These are phyloP conservation scores for Neodiprion lecontei DNA, from an alignment of 1,140 invertebrate species.

Conservation along the genomic window DNA sequence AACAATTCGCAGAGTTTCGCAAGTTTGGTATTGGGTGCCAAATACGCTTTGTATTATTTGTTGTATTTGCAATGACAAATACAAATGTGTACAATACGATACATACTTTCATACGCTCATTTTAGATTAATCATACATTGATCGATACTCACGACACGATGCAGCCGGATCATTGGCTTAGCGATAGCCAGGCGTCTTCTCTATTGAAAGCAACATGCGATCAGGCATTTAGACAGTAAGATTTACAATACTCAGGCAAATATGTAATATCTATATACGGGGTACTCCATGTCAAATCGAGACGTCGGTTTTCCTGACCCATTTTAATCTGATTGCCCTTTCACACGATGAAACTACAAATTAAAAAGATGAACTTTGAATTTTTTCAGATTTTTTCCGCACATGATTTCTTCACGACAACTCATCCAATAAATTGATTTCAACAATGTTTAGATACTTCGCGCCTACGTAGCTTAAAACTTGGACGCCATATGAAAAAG, in stretches of 20 bases:
- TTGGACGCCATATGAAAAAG: too few relatives aligned
- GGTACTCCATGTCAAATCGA: background rate
- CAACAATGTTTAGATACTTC: conserved; percentile 23
- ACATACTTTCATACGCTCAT: background rate
- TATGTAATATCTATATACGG: background rate
- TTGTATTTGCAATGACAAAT: too few relatives aligned
- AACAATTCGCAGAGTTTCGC: background rate
- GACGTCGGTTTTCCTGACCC: too few relatives aligned
- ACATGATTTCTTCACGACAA: too few relatives aligned
- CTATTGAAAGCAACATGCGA: conserved; percentile 43
- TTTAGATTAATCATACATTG: conserved; percentile 48
- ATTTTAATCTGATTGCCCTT: too few relatives aligned
- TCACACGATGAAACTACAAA: too few relatives aligned
- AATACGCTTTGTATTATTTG: too few relatives aligned
- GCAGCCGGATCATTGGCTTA: conserved; percentile 28
- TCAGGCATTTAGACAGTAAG: conserved; percentile 47
- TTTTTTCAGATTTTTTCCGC: too few relatives aligned
- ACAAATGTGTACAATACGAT: too few relatives aligned
- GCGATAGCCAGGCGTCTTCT: conserved; percentile 33
- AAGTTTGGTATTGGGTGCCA: background rate
- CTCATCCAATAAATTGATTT: background rate
- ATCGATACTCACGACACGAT: conserved; percentile 37
- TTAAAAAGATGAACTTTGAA: too few relatives aligned
- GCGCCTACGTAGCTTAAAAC: background rate
- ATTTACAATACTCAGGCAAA: background rate